Evolutionary conservation across 2,888 invertebrate genomes (phyloP).

Genomic region (Thalpophila matura): DNA sequence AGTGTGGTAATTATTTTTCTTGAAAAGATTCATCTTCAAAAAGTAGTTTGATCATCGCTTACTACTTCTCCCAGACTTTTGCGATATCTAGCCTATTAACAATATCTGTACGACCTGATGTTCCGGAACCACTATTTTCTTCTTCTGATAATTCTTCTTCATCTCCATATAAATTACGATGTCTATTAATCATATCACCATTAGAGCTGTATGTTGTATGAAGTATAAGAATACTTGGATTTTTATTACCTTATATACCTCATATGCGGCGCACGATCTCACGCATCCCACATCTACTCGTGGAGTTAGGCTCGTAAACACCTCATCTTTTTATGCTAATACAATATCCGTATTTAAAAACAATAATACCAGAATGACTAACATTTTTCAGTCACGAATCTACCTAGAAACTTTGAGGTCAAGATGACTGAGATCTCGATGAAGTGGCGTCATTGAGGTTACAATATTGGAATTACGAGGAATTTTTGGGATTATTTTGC

Average conservation of each 20-base stretch:
- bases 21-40: no score
- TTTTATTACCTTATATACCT: no score
- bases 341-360: conserved; percentile 58
- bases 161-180: not conserved
- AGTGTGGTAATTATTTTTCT: no score
- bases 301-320: conserved; percentile 18
- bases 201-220: no score
- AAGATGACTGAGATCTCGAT: conserved; percentile 50
- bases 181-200: conserved; percentile 6
- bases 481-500: conserved; percentile 28
- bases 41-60: no score
- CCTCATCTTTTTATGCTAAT: conserved; percentile 53
- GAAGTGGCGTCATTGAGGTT: conserved; percentile 55
- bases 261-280: conserved; percentile 41
- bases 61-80: no score
- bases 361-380: conserved; percentile 55
- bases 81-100: no score
- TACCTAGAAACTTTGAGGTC: conserved; percentile 61
- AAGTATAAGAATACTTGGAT: no score
- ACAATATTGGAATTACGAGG: conserved; percentile 36
- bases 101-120: not conserved
- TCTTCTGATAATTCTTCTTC: not conserved
- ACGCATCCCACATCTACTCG: conserved; percentile 22
- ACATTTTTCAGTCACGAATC: conserved; percentile 63
- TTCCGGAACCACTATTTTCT: not conserved